Base-by-base conservation (phyloP, 2,888 invertebrate species). In the Rhamphomyia laevipes region DNA sequence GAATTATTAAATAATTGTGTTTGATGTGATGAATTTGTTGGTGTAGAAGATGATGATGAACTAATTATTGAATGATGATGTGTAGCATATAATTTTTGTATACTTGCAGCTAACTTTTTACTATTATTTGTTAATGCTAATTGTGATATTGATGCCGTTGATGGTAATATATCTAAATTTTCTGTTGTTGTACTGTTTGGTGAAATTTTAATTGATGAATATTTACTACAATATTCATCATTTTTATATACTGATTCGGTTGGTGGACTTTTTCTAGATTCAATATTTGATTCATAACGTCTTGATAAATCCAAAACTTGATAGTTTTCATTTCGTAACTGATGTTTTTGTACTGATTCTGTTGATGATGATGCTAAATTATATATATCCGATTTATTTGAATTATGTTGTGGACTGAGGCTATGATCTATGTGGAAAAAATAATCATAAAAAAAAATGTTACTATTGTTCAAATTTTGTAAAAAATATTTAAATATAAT, bases 221-320 rank as follows among this genome's bases (percentile, higher is more conserved):
- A 12, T 37, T 11, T 40, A 16, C 15, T 38, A 17, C 16, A 35
- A 13, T n/a, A n/a, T 35, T 35, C n/a, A n/a, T n/a, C n/a, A n/a
- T 35, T 63, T 48, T 64, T 63, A 48, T 64, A 65, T 0, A 69
- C 70, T n/a, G n/a, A n/a, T n/a, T n/a, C n/a, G n/a, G n/a, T n/a
- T 1, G 71, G 69, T 1, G 68, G 66, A 0, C 70, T 68, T 55
- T 66, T 68, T 17, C 64, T 55, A 37, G 61, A 49, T 3, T 51
- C 55, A 48, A 68, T 68, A 4, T 64, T 61, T 16, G 67, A 65
- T 56, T 67, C 67, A 46, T 65, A 65, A 44, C 66, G 67, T 2
- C 66, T 59, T 2, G 71, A 71, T n/a, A 71, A 59, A 56, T 71
- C 71, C 43, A 71, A 57, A 11, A 65, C 70, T 54, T 65, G 63